phyloP scores from a whole-genome alignment of 2,888 invertebrate species.

The Polylopha cassiicola region DNA sequence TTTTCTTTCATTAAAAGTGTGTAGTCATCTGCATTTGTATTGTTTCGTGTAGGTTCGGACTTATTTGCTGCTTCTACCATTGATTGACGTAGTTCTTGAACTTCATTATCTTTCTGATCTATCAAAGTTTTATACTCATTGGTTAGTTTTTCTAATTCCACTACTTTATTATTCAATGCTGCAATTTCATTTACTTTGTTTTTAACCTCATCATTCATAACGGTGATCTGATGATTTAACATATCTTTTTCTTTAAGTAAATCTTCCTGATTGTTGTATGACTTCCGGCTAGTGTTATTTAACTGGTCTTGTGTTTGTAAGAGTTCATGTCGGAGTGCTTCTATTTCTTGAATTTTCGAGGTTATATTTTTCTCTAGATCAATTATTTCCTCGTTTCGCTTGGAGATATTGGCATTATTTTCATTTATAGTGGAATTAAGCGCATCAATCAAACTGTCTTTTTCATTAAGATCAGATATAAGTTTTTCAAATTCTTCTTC shows the following conservation, averaged over 20 bases:
- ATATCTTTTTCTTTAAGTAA: slow-evolving; percentile 43
- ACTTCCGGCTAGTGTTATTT: slow-evolving; percentile 30
- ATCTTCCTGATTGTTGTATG: slow-evolving; percentile 31
- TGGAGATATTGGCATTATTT: slow-evolving; percentile 40
- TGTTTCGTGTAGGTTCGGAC: slow-evolving; percentile 45
- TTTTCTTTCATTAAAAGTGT: slow-evolving; percentile 50
- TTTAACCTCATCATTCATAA: slow-evolving; percentile 45
- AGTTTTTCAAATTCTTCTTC: slow-evolving; percentile 61
- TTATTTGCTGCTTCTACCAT: slow-evolving; percentile 53
- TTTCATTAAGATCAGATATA: slow-evolving; percentile 55
- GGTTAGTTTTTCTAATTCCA: slow-evolving; percentile 37
- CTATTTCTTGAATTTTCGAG: slow-evolving; percentile 50
- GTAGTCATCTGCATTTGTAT: slow-evolving; percentile 47
- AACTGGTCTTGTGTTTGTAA: slow-evolving; percentile 37
- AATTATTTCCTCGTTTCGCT: too few relatives aligned
- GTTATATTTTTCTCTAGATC: slow-evolving; percentile 37
- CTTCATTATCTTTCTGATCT: slow-evolving; percentile 54
- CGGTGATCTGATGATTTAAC: slow-evolving; percentile 40
- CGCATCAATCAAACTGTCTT: slow-evolving; percentile 53
- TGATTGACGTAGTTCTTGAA: slow-evolving; percentile 56
- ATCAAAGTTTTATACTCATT: slow-evolving; percentile 36
- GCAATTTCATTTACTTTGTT: slow-evolving; percentile 46
- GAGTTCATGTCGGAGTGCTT: slow-evolving; percentile 39
- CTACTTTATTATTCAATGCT: slow-evolving; percentile 32
- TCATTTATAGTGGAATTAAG: slow-evolving; percentile 44